Evolutionary conservation across 2,888 invertebrate species (phyloP), one percentile per base, ranked within the genome.

Genomic region (Folsomia candida): DNA sequence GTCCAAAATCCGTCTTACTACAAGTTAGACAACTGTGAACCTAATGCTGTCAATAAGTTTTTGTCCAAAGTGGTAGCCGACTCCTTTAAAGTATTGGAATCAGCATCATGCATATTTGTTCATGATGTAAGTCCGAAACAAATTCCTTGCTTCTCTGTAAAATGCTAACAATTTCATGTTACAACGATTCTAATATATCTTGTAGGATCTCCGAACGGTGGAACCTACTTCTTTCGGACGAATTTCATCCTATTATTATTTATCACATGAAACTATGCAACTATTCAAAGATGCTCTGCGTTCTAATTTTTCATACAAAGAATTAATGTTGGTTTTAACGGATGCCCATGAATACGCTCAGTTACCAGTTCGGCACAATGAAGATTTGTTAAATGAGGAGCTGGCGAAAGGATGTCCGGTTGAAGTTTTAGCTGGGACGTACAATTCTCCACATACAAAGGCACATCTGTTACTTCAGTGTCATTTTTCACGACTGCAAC

Each of bases 291-390:
- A 89, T 47, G 84, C 87, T 29, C 83, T 99, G 60, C 84, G 85
- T n/a, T 83, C 86, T 0, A 87, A 88, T 73, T 86, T 89, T 81
- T 85, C 86, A 26, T 83, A 91, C 0, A 89, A 91, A 69, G 89
- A 92, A 22, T 85, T 97, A 68, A 83, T 99, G 57, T 84, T 88
- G 47, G 87, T 93, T 3, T 86, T 99, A 81, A 89, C 92, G 29
- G 90, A 94, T 82, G 89, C 91, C 1, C 88, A 93, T 78, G 99
- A 99, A 80, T 88, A 96, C 82, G 89, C 91, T 70, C 91, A 97
- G 80, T 86, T 99, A 76, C 99, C 99, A 0, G 98, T 99, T 1
- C 87, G 99, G 66, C 99, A 99, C 83, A 99, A 99, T 82, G 99
- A 99, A 84, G 98, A 99, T 82, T 85, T 90, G 73, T 87, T 92